phyloP scores from a whole-genome alignment of 2,888 invertebrate genomes.

The Silvanus unidentatus region DNA sequence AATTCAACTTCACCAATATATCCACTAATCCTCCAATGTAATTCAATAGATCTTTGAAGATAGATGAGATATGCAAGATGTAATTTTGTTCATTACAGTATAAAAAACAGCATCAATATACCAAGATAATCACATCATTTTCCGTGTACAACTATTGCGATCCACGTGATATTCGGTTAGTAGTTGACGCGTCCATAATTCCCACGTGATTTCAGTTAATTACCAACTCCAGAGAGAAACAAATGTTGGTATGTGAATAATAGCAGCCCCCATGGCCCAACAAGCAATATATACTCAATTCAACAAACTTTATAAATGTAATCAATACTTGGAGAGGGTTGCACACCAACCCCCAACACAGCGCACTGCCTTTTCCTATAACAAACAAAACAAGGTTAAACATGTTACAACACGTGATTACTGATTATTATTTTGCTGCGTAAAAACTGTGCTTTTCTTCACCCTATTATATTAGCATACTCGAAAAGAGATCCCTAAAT shows the following conservation, averaged over 20 bases:
- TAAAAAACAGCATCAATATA: too few species aligned
- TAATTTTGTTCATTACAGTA: too few species aligned
- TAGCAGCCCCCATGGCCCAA: background rate
- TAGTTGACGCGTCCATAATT: slow-evolving; percentile 29
- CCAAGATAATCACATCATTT: too few species aligned
- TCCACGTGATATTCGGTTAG: slow-evolving; percentile 26
- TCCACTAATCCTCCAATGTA: too few species aligned
- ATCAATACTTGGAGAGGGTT: background rate
- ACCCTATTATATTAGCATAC: too few species aligned
- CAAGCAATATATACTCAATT: slow-evolving; percentile 2
- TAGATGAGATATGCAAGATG: too few species aligned
- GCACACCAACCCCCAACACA: too few species aligned
- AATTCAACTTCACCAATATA: too few species aligned
- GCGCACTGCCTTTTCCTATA: slow-evolving; percentile 2
- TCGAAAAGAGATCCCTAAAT: too few species aligned
- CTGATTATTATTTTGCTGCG: background rate
- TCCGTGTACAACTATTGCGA: too few species aligned
- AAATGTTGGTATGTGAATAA: slow-evolving; percentile 9
- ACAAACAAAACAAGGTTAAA: slow-evolving; percentile 5
- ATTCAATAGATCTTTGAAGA: too few species aligned
- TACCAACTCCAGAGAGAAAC: slow-evolving; percentile 30
- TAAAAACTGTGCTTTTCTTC: too few species aligned
- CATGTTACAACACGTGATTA: slow-evolving; percentile 12
- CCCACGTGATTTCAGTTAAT: slow-evolving; percentile 38
- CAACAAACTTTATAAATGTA: slow-evolving; percentile 6